These are phyloP conservation scores for Mastomys coucha DNA, from an alignment of 2,113 vertebrate species.

Conservation along the genomic window DNA sequence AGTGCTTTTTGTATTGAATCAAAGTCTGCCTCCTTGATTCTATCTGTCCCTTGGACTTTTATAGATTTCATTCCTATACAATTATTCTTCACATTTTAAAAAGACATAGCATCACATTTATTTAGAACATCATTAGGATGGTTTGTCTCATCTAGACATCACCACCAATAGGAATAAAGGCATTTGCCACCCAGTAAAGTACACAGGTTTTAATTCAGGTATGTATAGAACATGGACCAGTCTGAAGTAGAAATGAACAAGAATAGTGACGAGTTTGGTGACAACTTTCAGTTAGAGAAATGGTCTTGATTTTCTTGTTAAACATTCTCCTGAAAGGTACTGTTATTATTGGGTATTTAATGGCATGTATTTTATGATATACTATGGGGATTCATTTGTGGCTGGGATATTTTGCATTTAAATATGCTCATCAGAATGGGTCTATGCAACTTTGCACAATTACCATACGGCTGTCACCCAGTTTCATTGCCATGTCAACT, in stretches of 20 bases:
- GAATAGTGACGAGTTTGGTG: background rate
- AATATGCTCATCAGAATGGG: background rate
- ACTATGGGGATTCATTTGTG: background rate
- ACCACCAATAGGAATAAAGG: background rate
- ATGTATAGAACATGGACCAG: background rate
- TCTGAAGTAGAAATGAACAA: background rate
- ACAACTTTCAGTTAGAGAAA: background rate
- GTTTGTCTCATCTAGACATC: background rate
- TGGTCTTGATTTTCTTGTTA: background rate
- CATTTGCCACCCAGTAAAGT: background rate
- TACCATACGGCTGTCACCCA: no score
- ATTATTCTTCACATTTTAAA: background rate
- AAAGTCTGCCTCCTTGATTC: constrained; percentile 61
- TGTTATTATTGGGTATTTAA: background rate
- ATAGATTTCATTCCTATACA: constrained; percentile 31
- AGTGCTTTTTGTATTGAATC: constrained; percentile 47
- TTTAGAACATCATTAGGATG: background rate
- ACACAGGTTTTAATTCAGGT: background rate
- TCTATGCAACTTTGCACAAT: background rate
- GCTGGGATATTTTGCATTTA: background rate
- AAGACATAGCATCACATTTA: constrained; percentile 6
- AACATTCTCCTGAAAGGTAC: background rate
- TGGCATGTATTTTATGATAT: background rate
- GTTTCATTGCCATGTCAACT: background rate
- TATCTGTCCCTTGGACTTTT: constrained; percentile 56